Base-by-base conservation (phyloP, 2,888 invertebrate species). In the Athalia circularis region DNA sequence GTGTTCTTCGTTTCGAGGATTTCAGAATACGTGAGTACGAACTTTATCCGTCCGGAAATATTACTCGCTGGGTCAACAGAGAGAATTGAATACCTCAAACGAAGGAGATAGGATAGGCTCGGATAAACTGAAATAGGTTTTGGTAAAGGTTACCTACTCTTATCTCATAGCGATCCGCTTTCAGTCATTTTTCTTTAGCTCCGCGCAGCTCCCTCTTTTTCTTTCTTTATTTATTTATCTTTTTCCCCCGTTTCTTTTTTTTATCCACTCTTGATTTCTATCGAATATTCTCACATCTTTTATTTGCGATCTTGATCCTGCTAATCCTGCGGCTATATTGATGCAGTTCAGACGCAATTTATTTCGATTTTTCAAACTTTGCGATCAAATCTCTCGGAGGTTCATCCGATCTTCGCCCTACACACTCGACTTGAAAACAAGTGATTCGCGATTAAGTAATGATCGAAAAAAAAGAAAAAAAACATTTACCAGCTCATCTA, bases 71-170 rank as follows among this genome's bases (percentile, higher is more conserved):
- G 67, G 67, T 67, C 67, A 67, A 67, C 67, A 67, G 8, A 50
- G 50, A 48, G 67, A 67, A 67, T 67, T 48, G 67, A 67, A 67
- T 67, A 67, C 67, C 67, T 3, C 67, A 67, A 67, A 50, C 67
- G 67, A 29, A 52, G 29, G 13, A 47, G 67, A 67, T 67, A 48
- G 67, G 50, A 67, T 67, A 67, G 48, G 67, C 48, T 50, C 9
- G 67, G 67, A 67, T 67, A 15, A 15, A 67, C 50, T 67, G 67
- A 50, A 67, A 67, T 67, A 15, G 67, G 48, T 50, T 67, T 67
- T 67, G 13, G 29, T 50, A 67, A 67, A 67, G 67, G 50, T 43
- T 67, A 15, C 50, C 9, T 13, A 48, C 29, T 29, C 29, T 29
- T 29, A 29, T 7, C 64, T 45, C n/a, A 11, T 11, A n/a, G 29